A percentile compares a stretch with the other conserved stretches of the same genome.
phyloP scores from a whole-genome alignment of 1,140 invertebrate species.

The Caerostris extrusa region DNA sequence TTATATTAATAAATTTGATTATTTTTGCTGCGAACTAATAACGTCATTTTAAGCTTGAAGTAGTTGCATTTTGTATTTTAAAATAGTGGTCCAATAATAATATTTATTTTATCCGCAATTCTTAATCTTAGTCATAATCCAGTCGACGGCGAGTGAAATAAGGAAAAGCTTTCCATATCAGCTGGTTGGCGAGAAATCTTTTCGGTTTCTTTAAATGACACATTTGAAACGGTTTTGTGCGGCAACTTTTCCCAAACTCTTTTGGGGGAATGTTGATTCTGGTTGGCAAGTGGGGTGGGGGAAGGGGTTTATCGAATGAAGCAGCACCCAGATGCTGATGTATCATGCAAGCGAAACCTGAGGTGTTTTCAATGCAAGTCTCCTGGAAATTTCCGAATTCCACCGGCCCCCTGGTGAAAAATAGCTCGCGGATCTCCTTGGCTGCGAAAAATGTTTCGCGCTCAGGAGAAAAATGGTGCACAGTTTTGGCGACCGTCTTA shows the following conservation, averaged over 20 bases:
- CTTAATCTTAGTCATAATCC: no score
- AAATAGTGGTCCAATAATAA: no score
- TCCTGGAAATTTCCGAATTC: slow-evolving; percentile 30
- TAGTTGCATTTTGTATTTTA: no score
- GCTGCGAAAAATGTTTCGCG: slow-evolving; percentile 16
- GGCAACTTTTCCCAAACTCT: not conserved
- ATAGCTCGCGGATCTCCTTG: not conserved
- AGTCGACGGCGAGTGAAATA: no score
- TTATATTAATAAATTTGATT: no score
- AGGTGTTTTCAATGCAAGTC: slow-evolving; percentile 14
- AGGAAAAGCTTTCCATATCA: not conserved
- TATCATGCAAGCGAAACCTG: slow-evolving; percentile 26
- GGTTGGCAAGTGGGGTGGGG: not conserved
- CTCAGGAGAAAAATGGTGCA: not conserved
- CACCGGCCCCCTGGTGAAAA: not conserved
- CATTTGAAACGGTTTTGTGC: not conserved
- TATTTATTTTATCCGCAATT: no score
- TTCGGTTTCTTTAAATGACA: not conserved
- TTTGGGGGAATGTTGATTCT: slow-evolving; percentile 23
- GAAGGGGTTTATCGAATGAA: not conserved
- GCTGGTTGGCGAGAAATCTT: not conserved
- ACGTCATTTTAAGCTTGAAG: no score
- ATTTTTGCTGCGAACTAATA: no score
- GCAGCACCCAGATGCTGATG: slow-evolving; percentile 36
- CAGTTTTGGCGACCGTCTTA: no score